Conservation (phyloP, 2,888 invertebrate species). For the Chorisops tibialis region DNA sequence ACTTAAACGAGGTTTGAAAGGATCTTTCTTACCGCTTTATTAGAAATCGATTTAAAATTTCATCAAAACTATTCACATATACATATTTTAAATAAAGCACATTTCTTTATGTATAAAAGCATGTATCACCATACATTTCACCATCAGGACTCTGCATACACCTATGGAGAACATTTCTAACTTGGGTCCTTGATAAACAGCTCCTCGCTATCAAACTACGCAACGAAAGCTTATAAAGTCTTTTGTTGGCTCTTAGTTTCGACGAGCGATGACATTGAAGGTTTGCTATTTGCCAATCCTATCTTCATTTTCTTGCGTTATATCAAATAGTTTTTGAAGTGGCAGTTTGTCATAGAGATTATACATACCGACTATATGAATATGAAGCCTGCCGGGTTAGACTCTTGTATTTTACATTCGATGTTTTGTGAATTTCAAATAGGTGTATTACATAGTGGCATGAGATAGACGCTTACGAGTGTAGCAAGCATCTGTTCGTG, state of each 20-base stretch:
- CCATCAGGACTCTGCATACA: not conserved
- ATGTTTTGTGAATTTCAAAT: constrained; percentile 4
- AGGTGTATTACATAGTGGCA: not conserved
- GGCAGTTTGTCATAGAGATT: constrained; percentile 13
- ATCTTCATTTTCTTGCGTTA: constrained; percentile 3
- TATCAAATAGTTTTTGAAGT: constrained; percentile 9
- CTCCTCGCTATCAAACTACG: constrained; percentile 1
- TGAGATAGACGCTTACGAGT: not conserved
- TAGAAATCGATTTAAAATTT: constrained; percentile 11
- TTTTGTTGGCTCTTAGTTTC: too few species aligned
- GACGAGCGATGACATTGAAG: too few species aligned
- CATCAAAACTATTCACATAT: not conserved
- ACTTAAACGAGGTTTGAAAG: constrained; percentile 2
- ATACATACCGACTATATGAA: too few species aligned
- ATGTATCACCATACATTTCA: not conserved
- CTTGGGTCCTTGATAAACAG: constrained; percentile 4
- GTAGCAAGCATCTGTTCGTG: constrained; percentile 9
- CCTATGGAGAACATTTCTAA: not conserved
- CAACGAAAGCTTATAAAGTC: not conserved
- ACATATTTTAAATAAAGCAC: not conserved
- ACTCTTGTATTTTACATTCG: not conserved
- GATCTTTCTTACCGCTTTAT: constrained; percentile 5
- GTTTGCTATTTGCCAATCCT: constrained; percentile 1
- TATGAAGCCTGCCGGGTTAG: not conserved
- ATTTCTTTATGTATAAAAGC: not conserved